phyloP scores from a whole-genome alignment of 2,113 vertebrate species.

The Pseudopodoces humilis region DNA sequence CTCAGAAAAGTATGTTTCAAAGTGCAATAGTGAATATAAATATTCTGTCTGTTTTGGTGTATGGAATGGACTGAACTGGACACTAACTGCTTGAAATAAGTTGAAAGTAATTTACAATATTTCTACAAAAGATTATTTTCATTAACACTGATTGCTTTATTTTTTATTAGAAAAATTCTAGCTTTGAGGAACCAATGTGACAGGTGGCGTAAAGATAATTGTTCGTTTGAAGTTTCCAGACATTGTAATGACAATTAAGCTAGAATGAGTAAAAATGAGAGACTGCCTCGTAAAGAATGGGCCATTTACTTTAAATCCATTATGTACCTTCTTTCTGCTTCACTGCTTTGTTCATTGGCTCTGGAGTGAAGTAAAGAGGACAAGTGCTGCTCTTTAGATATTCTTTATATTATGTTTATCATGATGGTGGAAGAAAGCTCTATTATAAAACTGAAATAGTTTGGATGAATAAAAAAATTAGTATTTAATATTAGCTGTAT shows the following conservation, averaged over 20 bases:
- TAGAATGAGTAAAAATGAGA: constrained; percentile 67
- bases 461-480: neutral
- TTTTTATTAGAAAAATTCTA: neutral
- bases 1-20: constrained; percentile 16
- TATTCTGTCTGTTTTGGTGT: neutral
- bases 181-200: constrained; percentile 51
- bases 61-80: neutral
- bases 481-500: neutral
- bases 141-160: neutral
- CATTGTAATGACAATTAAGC: constrained; percentile 74
- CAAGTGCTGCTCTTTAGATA: constrained; percentile 66
- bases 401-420: constrained; percentile 60
- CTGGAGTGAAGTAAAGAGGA: constrained; percentile 71
- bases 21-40: constrained; percentile 36
- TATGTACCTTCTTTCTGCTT: constrained; percentile 78
- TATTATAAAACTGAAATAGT: neutral
- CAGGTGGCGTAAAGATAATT: constrained; percentile 67
- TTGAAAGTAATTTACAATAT: constrained; percentile 2
- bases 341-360: constrained; percentile 78
- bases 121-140: constrained; percentile 6
- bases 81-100: neutral
- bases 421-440: constrained; percentile 28
- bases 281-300: constrained; percentile 70
- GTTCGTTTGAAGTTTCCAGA: constrained; percentile 72
- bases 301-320: constrained; percentile 80